These are phyloP conservation scores for Sebastolobus altivelis DNA, from an alignment of 2,797 vertebrate species.

Conservation along the genomic window DNA sequence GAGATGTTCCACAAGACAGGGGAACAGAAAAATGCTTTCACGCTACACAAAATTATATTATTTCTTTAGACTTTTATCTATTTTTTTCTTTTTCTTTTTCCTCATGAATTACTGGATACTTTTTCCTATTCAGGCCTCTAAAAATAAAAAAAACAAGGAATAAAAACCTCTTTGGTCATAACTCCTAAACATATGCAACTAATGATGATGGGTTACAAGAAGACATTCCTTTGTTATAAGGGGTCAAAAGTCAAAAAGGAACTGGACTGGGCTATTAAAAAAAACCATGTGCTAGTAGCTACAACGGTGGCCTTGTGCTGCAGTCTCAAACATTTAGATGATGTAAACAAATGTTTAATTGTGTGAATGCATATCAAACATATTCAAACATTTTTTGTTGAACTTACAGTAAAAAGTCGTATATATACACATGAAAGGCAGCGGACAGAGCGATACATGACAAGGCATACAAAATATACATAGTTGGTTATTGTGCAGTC, in stretches of 20 bases:
- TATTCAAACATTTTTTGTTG: slow-evolving; percentile 68
- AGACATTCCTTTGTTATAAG: not conserved
- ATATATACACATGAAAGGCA: slow-evolving; percentile 64
- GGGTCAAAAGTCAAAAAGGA: not conserved
- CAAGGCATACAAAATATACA: slow-evolving; percentile 74
- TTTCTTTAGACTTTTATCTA: not conserved
- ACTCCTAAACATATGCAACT: not conserved
- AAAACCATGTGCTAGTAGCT: not conserved
- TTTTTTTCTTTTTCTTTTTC: not conserved
- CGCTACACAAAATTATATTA: not conserved
- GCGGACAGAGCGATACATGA: slow-evolving; percentile 54
- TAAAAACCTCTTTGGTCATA: not conserved
- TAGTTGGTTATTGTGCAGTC: slow-evolving; percentile 66
- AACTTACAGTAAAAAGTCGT: slow-evolving; percentile 75
- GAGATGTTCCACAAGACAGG: not conserved
- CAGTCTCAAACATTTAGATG: slow-evolving; percentile 29
- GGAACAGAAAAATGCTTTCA: not conserved
- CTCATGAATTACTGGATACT: not conserved
- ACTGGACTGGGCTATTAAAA: not conserved
- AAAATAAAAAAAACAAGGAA: not conserved
- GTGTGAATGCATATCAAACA: slow-evolving; percentile 80
- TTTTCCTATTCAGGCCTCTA: not conserved
- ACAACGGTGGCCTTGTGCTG: not conserved
- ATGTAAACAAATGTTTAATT: slow-evolving; percentile 80
- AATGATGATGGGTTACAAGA: not conserved